A percentile compares a stretch with the other conserved stretches of the same genome.
These are phyloP conservation scores for Ceuthmochares aereus DNA, from an alignment of 2,113 vertebrate species.

Conservation along the genomic window DNA sequence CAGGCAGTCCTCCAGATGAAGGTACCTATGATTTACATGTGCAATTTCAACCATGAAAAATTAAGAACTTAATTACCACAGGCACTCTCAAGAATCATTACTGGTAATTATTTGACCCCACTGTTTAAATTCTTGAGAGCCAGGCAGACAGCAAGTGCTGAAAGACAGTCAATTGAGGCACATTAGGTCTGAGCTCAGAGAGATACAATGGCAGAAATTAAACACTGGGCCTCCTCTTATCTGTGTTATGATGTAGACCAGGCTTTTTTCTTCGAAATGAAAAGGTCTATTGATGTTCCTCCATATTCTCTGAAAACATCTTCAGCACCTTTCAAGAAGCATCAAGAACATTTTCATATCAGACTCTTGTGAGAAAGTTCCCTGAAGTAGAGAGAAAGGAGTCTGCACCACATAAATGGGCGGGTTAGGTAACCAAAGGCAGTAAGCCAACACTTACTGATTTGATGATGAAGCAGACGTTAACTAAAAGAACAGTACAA, in stretches of 20 bases:
- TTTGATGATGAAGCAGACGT: not conserved
- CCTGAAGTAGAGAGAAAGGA: not conserved
- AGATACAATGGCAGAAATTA: not conserved
- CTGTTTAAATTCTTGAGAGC: not conserved
- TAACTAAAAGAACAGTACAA: not conserved
- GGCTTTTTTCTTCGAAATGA: not conserved
- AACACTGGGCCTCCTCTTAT: not conserved
- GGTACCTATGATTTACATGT: not conserved
- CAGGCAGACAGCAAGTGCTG: not conserved
- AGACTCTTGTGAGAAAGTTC: not conserved
- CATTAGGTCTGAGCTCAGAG: fast-evolving
- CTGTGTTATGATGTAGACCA: not conserved
- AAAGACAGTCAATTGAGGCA: not conserved
- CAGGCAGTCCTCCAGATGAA: not conserved
- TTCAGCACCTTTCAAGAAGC: not conserved
- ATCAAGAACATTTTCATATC: not conserved
- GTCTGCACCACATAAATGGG: not conserved
- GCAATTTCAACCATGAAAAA: not conserved
- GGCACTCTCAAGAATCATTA: not conserved
- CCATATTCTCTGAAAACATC: not conserved
- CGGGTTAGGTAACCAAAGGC: not conserved
- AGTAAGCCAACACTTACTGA: not conserved
- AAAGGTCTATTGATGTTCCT: not conserved
- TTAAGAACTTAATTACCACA: not conserved
- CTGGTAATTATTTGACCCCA: not conserved